Base-by-base conservation (phyloP, 2,797 vertebrate species). In the Ispidina picta region DNA sequence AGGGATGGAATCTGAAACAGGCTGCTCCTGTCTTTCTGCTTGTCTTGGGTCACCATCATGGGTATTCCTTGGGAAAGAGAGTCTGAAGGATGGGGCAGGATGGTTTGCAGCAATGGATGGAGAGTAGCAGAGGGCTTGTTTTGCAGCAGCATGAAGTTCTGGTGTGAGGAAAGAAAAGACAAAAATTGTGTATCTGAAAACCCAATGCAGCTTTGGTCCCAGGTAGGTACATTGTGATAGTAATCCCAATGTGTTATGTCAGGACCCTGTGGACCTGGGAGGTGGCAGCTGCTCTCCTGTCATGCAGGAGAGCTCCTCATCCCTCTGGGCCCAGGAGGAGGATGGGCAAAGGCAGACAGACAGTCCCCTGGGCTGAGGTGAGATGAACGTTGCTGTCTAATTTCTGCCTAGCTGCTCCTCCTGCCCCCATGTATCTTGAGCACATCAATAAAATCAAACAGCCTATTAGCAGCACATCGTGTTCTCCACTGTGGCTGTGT, bases 371-470 rank as follows among this genome's bases (percentile, higher is more conserved):
- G 63, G 87, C 71, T 76, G 84, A 43, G 35, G 4, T 71, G 74
- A 65, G 71, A 87, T 8, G 6, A 87, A 87, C 1, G 4, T 26
- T 1, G 15, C 58, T 4, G 2, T 60, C 5, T 22, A 28, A 91
- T 86, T 92, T 84, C 88, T 91, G 80, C 80, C 78, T 95, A 14
- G 2, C 71, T 76, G 88, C 89, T 69, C 43, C 55, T 88, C 48
- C 88, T 92, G 85, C 68, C 74, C 62, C 60, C 4, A 2, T 89
- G 8, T 68, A 78, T 91, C 87, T 79, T 54, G 59, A 91, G 54
- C 44, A 62, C 20, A 41, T 89, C 89, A 94, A 79, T 96, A 92
- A 92, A 95, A 90, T 93, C 95, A 93, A 91, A 73, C 80, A 78
- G 74, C 65, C 81, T 86, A 65, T 88, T 90, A 94, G 88, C 86